These are phyloP conservation scores for Chaenogobius annularis DNA, from an alignment of 2,113 vertebrate species.

Conservation along the genomic window DNA sequence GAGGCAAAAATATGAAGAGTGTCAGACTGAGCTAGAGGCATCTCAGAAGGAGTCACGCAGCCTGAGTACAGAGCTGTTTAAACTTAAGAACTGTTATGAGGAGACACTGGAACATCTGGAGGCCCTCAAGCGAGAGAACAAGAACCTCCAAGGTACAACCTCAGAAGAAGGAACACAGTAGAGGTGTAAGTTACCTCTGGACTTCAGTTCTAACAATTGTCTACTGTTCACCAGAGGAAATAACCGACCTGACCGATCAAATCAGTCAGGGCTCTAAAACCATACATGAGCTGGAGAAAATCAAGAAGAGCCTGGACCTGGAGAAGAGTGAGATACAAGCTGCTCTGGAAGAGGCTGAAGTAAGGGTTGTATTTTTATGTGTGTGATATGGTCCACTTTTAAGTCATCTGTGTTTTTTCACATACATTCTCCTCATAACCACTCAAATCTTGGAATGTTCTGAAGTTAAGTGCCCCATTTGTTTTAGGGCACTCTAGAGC, in stretches of 20 bases:
- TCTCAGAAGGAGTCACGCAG: constrained; percentile 88
- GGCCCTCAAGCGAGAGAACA: constrained; percentile 90
- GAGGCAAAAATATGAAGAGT: constrained; percentile 90
- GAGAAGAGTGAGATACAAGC: constrained; percentile 92
- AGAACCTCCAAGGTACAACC: constrained; percentile 89
- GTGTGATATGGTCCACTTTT: neutral
- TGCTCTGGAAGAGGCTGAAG: constrained; percentile 92
- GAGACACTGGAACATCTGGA: constrained; percentile 90
- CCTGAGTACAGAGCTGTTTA: constrained; percentile 93
- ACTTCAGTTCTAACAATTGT: neutral
- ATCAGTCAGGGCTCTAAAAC: constrained; percentile 86
- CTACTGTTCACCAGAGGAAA: constrained; percentile 82
- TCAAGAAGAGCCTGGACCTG: constrained; percentile 87
- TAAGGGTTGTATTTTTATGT: constrained; percentile 51
- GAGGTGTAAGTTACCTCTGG: neutral
- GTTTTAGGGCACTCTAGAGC: constrained; percentile 86
- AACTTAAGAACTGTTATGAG: constrained; percentile 89
- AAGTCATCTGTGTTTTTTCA: neutral
- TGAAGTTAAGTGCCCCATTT: neutral
- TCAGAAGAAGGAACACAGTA: neutral
- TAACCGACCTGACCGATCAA: constrained; percentile 89
- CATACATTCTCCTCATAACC: neutral
- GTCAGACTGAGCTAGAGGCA: constrained; percentile 84
- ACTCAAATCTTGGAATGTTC: neutral
- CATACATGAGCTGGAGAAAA: constrained; percentile 92